Evolutionary conservation across 2,888 invertebrate genomes (phyloP).

Genomic region (Pseudanteris insignis): DNA sequence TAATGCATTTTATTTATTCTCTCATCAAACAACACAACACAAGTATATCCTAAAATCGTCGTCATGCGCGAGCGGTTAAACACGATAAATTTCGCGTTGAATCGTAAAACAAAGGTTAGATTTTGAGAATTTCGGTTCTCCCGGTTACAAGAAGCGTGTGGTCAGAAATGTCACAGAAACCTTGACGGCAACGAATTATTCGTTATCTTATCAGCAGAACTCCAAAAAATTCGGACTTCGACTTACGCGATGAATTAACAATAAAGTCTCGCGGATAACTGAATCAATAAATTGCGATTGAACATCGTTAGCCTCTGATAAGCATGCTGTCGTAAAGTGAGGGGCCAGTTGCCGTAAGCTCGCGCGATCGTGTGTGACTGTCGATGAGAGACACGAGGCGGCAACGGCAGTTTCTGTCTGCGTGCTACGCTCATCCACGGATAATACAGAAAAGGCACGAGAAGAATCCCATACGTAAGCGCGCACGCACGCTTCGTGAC

Average conservation of each 20-base stretch:
- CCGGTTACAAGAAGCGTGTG: no score
- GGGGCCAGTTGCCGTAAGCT: slow-evolving; percentile 30
- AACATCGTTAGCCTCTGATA: slow-evolving; percentile 4
- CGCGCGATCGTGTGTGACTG: slow-evolving; percentile 53
- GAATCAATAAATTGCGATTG: neutral
- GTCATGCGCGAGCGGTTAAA: no score
- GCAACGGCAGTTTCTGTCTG: slow-evolving; percentile 32
- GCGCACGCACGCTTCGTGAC: slow-evolving; percentile 9
- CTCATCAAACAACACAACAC: no score
- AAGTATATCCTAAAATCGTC: no score
- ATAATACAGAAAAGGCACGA: slow-evolving; percentile 27
- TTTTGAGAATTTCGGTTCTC: no score
- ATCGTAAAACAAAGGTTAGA: no score
- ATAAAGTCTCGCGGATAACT: neutral
- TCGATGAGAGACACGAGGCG: slow-evolving; percentile 46
- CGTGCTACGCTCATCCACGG: slow-evolving; percentile 19
- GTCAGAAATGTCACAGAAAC: no score
- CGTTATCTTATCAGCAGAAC: no score
- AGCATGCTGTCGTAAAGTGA: slow-evolving; percentile 5
- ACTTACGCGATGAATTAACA: neutral
- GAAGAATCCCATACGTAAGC: slow-evolving; percentile 42
- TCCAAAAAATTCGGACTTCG: neutral
- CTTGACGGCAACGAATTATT: no score
- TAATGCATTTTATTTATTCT: no score
- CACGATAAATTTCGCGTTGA: no score